Base-by-base conservation (phyloP, 2,888 invertebrate species). In the Oxycera nigricornis region DNA sequence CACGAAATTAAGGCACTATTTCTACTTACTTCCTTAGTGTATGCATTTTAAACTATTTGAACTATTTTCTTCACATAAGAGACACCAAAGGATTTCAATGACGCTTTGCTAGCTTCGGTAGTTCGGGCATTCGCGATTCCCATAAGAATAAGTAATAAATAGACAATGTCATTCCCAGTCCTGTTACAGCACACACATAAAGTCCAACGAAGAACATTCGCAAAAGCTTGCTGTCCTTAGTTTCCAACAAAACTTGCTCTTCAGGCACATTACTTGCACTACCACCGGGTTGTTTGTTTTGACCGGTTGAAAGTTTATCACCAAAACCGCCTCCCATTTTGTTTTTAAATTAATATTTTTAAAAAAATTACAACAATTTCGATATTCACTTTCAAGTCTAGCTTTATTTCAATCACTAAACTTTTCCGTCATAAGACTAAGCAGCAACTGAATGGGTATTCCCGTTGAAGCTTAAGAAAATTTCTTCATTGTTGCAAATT, bases 101-200 rank as follows among this genome's bases (percentile, higher is more conserved):
- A 73, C 82, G 79, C 31, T 82, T 83, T 79, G 82, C 84, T 74
- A 82, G 81, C 50, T 82, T 80, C 59, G 84, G 84, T 74, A 84
- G 74, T 9, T 83, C 81, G 39, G 84, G 84, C 84, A 84, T 84
- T 28, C 81, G 80, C 1, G 84, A 84, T 57, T 84, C 84, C 84
- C 84, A 84, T 31, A 84, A 81, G 76, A 84, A 84, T 1, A 84
- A 76, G 77, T 84, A 82, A 74, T 84, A 84, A 74, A 83, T 79
- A 30, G 84, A 84, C 74, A 84, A 75, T 1, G 82, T 80, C 76
- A 84, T 79, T 14, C 84, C 84, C 78, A 84, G 78, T 68, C 84
- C 84, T 57, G 83, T 80, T 0, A 84, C 81, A 1, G 84, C 84
- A 35, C 82, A 82, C 80, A 84, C 79, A 35, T 84, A 84, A 26